Base-by-base conservation (phyloP, 2,888 invertebrate species). In the Eupithecia pulchellata region DNA sequence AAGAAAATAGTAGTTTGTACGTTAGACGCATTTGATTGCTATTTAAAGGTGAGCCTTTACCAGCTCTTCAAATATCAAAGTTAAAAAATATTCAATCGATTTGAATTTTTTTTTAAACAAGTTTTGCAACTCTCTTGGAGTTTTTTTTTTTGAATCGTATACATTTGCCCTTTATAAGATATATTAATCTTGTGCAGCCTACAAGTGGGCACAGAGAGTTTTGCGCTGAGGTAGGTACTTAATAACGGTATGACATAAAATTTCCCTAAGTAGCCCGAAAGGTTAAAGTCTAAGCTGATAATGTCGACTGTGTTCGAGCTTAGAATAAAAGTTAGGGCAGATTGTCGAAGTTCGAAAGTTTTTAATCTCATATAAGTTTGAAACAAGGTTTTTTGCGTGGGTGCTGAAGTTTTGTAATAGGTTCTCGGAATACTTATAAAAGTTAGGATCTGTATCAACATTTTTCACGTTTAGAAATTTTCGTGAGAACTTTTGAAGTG, bases 361-460 rank as follows among this genome's bases (percentile, higher is more conserved):
- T 64, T 69, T 62, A 69, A 66, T 69, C 69, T 66, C 52, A 62
- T 66, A 66, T 57, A 66, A 70, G 61, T 66, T 63, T 66, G 39
- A 70, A 66, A 32, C 57, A 57, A 61, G 36, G 6, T 61, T 70
- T 69, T 52, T 64, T 32, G 60, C 32, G 60, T 60, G 47, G 25
- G 32, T 47, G 32, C 20, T 9, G 36, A 47, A 66, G 30, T 34
- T 66, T 36, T n/a, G 5, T 62, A 60, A 67, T 47, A 61, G 47
- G 60, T 60, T 67, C 14, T 61, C 3, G 57, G 36, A 32, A 60
- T 60, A 30, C 61, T 14, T 61, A 20, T 42, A 25, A 63, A 62
- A 63, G 63, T 63, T 60, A 25, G 61, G 34, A 57, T 34, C 20
- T 32, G 61, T 61, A 34, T 34, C 13, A 61, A 32, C 20, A 61